Evolutionary conservation across 2,113 vertebrate genomes (phyloP).

Genomic region (Salvelinus alpinus): DNA sequence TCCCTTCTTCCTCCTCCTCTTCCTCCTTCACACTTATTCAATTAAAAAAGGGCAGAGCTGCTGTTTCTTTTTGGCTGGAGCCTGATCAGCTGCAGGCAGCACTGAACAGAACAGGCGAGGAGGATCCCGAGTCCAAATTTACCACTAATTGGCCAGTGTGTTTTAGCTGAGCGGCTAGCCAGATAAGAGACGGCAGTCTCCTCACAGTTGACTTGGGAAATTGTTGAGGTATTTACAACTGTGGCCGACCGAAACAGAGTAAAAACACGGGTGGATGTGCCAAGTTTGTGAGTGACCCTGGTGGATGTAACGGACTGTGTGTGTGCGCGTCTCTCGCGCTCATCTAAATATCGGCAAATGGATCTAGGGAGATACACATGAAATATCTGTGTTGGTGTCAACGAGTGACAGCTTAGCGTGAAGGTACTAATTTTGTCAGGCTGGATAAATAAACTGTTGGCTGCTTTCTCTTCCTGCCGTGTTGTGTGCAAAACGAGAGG

Average conservation of each 20-base stretch:
- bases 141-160: conserved; percentile 30
- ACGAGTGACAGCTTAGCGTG: background rate
- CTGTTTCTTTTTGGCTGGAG: conserved; percentile 1
- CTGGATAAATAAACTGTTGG: conserved; percentile 33
- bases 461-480: background rate
- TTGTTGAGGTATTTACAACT: conserved; percentile 2
- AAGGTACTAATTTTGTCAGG: conserved; percentile 22
- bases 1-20: background rate
- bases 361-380: conserved; percentile 15
- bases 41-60: too few relatives aligned
- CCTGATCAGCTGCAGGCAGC: conserved; percentile 6
- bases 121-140: conserved; percentile 21
- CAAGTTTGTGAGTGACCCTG: background rate
- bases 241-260: background rate
- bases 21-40: background rate
- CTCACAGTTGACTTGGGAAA: conserved; percentile 10
- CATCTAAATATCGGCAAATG: background rate
- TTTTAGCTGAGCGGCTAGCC: conserved; percentile 7
- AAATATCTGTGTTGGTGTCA: background rate
- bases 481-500: conserved; percentile 3
- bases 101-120: background rate
- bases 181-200: conserved; percentile 7
- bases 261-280: background rate
- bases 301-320: background rate
- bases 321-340: background rate